Conservation (phyloP, 2,888 invertebrate species). For the Itoplectis maculator region DNA sequence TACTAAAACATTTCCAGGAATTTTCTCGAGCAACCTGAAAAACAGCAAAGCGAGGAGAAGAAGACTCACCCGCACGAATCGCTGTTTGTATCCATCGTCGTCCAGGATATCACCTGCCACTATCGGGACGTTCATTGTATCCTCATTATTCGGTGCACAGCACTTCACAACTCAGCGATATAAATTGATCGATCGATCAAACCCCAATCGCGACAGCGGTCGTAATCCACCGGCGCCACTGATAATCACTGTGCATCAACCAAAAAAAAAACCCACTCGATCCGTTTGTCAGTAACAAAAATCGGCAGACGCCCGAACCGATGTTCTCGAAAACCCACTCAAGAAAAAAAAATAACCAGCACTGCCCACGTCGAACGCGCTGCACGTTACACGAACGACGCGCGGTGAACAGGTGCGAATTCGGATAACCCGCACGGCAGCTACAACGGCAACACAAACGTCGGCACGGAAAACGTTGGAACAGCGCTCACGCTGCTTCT, state of each 20-base stretch:
- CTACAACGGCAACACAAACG: too few species aligned
- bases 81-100: constrained; percentile 81
- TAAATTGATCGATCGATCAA: too few species aligned
- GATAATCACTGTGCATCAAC: too few species aligned
- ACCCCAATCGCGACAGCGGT: too few species aligned
- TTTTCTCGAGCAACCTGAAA: neutral
- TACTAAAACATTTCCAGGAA: neutral
- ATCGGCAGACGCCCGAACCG: too few species aligned
- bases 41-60: neutral
- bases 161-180: neutral
- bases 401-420: neutral
- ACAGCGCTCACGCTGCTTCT: too few species aligned
- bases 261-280: neutral
- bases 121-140: constrained; percentile 83
- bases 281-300: too few species aligned
- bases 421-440: neutral
- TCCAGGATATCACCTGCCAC: constrained; percentile 82
- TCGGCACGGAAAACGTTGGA: too few species aligned
- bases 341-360: too few species aligned
- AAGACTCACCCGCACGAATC: constrained; percentile 82
- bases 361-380: neutral
- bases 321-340: too few species aligned
- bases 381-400: too few species aligned
- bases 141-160: constrained; percentile 70
- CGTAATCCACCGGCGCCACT: neutral